Evolutionary conservation across 2,113 vertebrate species (phyloP), one percentile per base, ranked within the genome.

Genomic region (Heliornis fulica): DNA sequence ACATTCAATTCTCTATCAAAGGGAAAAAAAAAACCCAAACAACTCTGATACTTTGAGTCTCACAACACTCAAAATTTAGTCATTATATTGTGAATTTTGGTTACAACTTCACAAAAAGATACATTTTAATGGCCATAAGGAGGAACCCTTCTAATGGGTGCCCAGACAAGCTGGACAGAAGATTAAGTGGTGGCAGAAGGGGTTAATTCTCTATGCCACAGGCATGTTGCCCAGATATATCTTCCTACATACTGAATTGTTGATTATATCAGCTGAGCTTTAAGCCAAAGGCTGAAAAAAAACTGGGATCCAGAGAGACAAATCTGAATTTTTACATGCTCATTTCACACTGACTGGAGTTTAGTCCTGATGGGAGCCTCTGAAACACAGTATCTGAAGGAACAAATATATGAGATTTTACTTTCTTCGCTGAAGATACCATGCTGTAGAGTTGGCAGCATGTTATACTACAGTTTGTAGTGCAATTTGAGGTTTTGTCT

Each of bases 31-130:
- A 46, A n/a, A n/a, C n/a, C n/a, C n/a, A n/a, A n/a, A n/a, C n/a
- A n/a, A n/a, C 11, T 23, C 59, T 0, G 8, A 64, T 19, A 76
- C 15, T 32, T 50, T 46, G 65, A 84, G 8, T 66, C 29, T 61
- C 43, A 40, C 8, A 61, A 53, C 15, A 61, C 82, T 22, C 46
- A 88, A 75, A 63, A 71, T 57, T 29, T 57, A 77, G 38, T 41
- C 25, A 78, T 45, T 34, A 38, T 10, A 51, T 34, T 0, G 0
- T 18, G 18, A 48, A 76, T 76, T 91, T 83, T 1, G 2, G 10
- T 15, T 74, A n/a, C 26, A 81, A 3, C 54, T 69, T 78, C 41
- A 70, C 46, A 77, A 75, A 78, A 16, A 20, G 9, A 34, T 65
- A 29, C 2, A n/a, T 78, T 78, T 78, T 45, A 61, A 81, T 22